A percentile compares a stretch with the other conserved stretches of the same genome.
These are phyloP conservation scores for Drosophila robusta DNA, from an alignment of 2,888 invertebrate genomes.

Conservation along the genomic window DNA sequence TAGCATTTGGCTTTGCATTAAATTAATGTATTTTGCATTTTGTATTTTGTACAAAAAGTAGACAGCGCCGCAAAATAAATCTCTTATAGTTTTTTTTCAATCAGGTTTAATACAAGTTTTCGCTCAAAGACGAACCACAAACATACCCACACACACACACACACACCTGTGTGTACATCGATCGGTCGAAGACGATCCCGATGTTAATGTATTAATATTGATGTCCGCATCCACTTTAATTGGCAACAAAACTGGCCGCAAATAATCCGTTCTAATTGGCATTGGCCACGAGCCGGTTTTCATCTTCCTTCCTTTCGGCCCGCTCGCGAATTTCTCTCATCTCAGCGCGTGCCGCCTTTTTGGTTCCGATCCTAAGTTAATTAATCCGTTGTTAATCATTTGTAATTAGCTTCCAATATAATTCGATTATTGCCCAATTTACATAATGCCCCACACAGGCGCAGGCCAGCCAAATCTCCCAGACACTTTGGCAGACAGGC, in stretches of 20 bases:
- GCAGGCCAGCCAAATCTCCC: conserved; percentile 11
- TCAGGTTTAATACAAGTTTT: conserved; percentile 72
- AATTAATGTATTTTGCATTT: conserved; percentile 78
- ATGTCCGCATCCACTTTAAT: conserved; percentile 43
- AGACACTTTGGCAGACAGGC: conserved; percentile 61
- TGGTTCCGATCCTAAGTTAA: conserved; percentile 22
- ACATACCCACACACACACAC: neutral
- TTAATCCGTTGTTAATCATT: conserved; percentile 26
- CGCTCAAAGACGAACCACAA: neutral
- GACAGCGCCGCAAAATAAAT: conserved; percentile 66
- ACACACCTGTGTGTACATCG: neutral
- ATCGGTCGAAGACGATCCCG: neutral
- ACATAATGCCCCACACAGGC: conserved; percentile 26
- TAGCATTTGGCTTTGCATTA: conserved; percentile 69
- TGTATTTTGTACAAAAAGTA: conserved; percentile 37
- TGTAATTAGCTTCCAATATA: conserved; percentile 45
- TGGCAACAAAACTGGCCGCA: conserved; percentile 28
- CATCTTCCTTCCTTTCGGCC: conserved; percentile 15
- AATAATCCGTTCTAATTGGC: conserved; percentile 31
- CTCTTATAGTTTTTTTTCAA: conserved; percentile 74
- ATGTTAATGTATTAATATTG: conserved; percentile 30
- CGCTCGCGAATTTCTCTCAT: conserved; percentile 36
- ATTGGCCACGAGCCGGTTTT: conserved; percentile 56
- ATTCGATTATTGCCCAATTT: conserved; percentile 31
- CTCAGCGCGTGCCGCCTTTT: conserved; percentile 46